Evolutionary conservation across 2,113 vertebrate genomes (phyloP).

Genomic region (Sapajus apella): DNA sequence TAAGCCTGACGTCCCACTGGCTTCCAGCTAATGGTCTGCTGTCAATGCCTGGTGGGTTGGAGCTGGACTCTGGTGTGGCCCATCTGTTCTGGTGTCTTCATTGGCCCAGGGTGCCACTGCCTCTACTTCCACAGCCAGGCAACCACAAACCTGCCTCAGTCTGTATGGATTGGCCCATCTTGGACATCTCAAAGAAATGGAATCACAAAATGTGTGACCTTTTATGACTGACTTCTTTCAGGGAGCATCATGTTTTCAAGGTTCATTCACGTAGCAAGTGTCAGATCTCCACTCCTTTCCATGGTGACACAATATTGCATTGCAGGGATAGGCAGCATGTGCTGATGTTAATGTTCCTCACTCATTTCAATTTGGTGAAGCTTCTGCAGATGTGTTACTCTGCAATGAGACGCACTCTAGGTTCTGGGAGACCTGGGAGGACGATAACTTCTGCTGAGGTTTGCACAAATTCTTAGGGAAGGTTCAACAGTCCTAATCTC

Average conservation of each 20-base stretch:
- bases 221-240: fast-evolving
- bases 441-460: background rate
- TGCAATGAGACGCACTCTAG: fast-evolving
- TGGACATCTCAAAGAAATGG: background rate
- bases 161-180: background rate
- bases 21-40: background rate
- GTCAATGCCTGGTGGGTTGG: fast-evolving
- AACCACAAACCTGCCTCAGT: background rate
- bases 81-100: fast-evolving
- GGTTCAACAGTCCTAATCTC: background rate
- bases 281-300: fast-evolving
- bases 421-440: background rate
- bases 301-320: fast-evolving
- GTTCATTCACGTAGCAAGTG: fast-evolving
- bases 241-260: fast-evolving
- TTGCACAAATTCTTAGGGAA: background rate
- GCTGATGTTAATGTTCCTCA: fast-evolving
- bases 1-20: background rate
- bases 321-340: fast-evolving
- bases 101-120: fast-evolving
- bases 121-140: fast-evolving
- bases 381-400: background rate
- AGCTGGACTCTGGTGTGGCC: background rate
- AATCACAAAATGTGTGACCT: fast-evolving
- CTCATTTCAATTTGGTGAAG: background rate